Conservation (phyloP, 2,888 invertebrate species). For the Drosophila borealis region DNA sequence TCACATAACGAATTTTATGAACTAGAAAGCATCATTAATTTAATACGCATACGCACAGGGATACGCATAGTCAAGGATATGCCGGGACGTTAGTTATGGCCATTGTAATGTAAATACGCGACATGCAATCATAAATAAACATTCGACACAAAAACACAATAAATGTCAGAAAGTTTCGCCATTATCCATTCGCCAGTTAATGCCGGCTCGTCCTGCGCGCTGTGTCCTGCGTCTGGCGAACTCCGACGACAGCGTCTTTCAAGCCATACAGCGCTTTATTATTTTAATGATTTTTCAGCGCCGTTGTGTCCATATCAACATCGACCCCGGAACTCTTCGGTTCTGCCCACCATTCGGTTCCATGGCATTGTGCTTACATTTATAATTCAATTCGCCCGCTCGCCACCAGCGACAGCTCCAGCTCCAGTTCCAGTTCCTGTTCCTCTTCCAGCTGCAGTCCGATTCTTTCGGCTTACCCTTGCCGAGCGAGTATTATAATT, state of each 20-base stretch:
- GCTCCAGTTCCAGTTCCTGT: conserved; percentile 23
- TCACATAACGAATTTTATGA: conserved; percentile 82
- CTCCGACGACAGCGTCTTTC: conserved; percentile 47
- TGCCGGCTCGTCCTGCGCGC: conserved; percentile 50
- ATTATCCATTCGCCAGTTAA: conserved; percentile 76
- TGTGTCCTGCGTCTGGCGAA: conserved; percentile 14
- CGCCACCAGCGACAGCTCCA: conserved; percentile 8
- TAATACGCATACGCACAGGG: conserved; percentile 77
- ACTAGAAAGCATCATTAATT: conserved; percentile 85
- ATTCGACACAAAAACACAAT: conserved; percentile 83
- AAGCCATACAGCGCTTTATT: conserved; percentile 51
- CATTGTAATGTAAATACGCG: conserved; percentile 79
- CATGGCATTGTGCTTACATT: conserved; percentile 70
- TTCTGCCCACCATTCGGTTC: conserved; percentile 13
- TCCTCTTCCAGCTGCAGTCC: conserved; percentile 14
- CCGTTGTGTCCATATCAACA: conserved; percentile 46
- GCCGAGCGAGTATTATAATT: conserved; percentile 1
- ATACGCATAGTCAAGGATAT: conserved; percentile 36
- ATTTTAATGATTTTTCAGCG: conserved; percentile 78
- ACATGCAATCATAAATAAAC: conserved; percentile 79
- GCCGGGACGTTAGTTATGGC: conserved; percentile 72
- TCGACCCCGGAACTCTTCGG: conserved; percentile 33
- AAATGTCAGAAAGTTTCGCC: conserved; percentile 81
- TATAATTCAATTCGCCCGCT: conserved; percentile 74
- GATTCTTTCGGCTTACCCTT: conserved; percentile 11